phyloP scores from a whole-genome alignment of 2,888 invertebrate genomes.

The Stramonita haemastoma region DNA sequence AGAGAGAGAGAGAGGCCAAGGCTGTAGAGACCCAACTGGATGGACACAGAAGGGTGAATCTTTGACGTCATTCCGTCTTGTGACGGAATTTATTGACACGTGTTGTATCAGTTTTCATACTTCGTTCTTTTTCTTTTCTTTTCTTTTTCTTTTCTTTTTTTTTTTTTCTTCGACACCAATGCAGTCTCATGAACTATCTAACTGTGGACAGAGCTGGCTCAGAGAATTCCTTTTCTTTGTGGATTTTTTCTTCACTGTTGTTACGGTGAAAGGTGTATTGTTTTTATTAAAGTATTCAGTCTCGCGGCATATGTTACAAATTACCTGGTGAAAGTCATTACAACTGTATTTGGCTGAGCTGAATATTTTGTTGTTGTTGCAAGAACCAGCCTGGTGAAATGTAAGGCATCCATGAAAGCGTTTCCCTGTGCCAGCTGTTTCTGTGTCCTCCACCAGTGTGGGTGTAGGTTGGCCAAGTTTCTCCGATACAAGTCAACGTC shows the following conservation, averaged over 20 bases:
- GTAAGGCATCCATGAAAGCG: not conserved
- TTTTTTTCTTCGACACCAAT: not conserved
- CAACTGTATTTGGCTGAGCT: not conserved
- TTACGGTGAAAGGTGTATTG: not conserved
- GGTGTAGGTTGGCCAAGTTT: not conserved
- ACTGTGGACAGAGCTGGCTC: no score
- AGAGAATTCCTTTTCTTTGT: no score
- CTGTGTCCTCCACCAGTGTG: not conserved
- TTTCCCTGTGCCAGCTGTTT: conserved; percentile 4
- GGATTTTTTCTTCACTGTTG: not conserved
- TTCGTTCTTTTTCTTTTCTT: not conserved
- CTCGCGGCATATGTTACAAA: not conserved
- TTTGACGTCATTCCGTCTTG: conserved; percentile 9
- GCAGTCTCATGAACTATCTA: no score
- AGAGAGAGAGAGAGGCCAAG: not conserved
- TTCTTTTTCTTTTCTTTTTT: not conserved
- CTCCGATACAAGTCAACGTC: not conserved
- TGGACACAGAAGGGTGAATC: not conserved
- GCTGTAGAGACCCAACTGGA: no score
- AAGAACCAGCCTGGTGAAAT: no score
- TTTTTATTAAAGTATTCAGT: not conserved
- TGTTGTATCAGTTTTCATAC: not conserved
- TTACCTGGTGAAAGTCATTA: not conserved
- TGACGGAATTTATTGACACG: conserved; percentile 21
- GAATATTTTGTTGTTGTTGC: not conserved